Conservation (phyloP, 2,888 invertebrate species). For the Trissoscelio sp. region DNA sequence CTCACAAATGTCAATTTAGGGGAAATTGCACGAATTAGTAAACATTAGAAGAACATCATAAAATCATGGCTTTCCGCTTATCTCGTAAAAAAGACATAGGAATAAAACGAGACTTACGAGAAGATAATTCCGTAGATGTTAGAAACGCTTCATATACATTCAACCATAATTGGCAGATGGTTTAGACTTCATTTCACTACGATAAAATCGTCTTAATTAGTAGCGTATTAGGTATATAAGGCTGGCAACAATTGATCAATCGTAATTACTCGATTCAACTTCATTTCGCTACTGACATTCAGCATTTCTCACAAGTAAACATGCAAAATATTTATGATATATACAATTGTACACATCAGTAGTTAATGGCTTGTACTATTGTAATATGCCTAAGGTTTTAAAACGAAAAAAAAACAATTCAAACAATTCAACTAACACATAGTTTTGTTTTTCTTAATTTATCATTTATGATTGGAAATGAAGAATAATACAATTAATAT, state of each 20-base stretch:
- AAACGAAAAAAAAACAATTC: not conserved
- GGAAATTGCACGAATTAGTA: slow-evolving; percentile 30
- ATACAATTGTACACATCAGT: not conserved
- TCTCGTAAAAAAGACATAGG: not conserved
- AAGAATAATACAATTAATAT: slow-evolving; percentile 68
- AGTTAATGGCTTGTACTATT: not conserved
- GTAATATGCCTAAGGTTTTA: no score
- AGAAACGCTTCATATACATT: slow-evolving; percentile 13
- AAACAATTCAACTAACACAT: not conserved
- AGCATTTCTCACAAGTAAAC: not conserved
- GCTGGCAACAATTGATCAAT: not conserved
- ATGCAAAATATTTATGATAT: not conserved
- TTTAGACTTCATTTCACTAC: slow-evolving; percentile 5
- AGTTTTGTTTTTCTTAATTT: no score
- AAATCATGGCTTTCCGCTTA: slow-evolving; percentile 30
- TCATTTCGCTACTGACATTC: not conserved
- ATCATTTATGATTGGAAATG: not conserved
- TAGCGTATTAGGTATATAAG: not conserved
- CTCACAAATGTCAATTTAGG: not conserved
- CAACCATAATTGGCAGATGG: slow-evolving; percentile 2
- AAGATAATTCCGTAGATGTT: slow-evolving; percentile 20
- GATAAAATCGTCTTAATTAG: slow-evolving; percentile 6
- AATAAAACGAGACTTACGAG: slow-evolving; percentile 1
- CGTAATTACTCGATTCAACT: not conserved
- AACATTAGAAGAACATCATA: slow-evolving; percentile 22